These are phyloP conservation scores for Drosophila pseudotakahashii DNA, from an alignment of 2,888 invertebrate species.

Conservation along the genomic window DNA sequence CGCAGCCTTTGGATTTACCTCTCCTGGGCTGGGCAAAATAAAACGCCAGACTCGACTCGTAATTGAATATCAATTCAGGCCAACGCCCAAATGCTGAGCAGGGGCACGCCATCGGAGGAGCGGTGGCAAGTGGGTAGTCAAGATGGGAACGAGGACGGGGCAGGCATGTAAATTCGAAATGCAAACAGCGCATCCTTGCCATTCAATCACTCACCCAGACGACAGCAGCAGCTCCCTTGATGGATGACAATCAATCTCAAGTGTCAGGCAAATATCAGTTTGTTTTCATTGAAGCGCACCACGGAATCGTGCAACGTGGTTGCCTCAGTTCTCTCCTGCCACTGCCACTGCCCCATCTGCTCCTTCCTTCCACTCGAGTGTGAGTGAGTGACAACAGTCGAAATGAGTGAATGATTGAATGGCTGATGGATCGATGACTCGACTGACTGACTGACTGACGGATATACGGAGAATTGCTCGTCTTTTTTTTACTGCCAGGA, in stretches of 20 bases:
- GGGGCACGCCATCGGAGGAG: not conserved
- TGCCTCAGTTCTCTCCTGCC: not conserved
- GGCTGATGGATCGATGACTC: slow-evolving; percentile 42
- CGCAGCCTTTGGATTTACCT: slow-evolving; percentile 40
- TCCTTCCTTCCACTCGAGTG: slow-evolving; percentile 38
- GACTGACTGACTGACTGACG: slow-evolving; percentile 31
- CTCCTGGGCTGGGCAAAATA: slow-evolving; percentile 4
- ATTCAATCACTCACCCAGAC: slow-evolving; percentile 66
- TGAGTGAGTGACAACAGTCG: slow-evolving; percentile 69
- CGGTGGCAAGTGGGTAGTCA: not conserved
- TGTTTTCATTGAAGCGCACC: slow-evolving; percentile 74
- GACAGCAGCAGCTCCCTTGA: slow-evolving; percentile 62
- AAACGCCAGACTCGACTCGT: slow-evolving; percentile 35
- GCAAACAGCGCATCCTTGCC: slow-evolving; percentile 64
- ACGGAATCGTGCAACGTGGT: slow-evolving; percentile 58
- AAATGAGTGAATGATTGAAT: slow-evolving; percentile 68
- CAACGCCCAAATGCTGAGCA: slow-evolving; percentile 42
- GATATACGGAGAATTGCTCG: slow-evolving; percentile 11
- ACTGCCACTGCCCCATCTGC: slow-evolving; percentile 10
- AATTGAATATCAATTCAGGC: slow-evolving; percentile 65
- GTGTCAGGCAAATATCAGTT: slow-evolving; percentile 81
- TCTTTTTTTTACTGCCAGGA: slow-evolving; percentile 2
- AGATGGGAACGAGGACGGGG: slow-evolving; percentile 19
- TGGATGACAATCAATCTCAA: slow-evolving; percentile 82
- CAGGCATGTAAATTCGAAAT: slow-evolving; percentile 69